phyloP scores from a whole-genome alignment of 92 coral and sea anemone species.

The Porites lobata region DNA sequence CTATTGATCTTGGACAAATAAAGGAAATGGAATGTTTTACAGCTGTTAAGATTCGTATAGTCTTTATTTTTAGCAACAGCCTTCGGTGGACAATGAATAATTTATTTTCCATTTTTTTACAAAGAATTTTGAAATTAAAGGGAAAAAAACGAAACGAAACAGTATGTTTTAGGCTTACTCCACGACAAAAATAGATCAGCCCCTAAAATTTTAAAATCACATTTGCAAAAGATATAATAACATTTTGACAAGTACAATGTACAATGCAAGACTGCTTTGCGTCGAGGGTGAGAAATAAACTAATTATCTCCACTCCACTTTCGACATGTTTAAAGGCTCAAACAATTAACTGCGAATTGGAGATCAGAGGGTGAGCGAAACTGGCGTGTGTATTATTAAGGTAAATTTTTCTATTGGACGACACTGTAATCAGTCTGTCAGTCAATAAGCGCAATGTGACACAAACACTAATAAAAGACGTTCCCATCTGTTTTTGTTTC shows the following conservation, averaged over 20 bases:
- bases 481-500: conserved; percentile 5
- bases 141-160: no score
- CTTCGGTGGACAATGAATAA: no score
- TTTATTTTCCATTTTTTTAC: no score
- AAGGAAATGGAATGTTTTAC: no score
- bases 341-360: neutral
- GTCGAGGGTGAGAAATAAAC: neutral
- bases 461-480: neutral
- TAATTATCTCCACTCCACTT: neutral
- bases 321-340: neutral
- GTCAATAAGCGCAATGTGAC: neutral
- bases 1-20: no score
- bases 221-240: neutral
- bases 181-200: no score
- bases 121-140: no score
- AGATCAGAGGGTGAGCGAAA: neutral
- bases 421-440: neutral
- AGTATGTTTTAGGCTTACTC: no score
- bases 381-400: neutral
- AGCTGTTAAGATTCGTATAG: no score
- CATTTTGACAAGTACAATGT: neutral
- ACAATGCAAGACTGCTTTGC: neutral
- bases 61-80: no score
- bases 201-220: no score
- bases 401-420: no score